Conservation (phyloP, 2,888 invertebrate genomes). For the Penaeus monodon region DNA sequence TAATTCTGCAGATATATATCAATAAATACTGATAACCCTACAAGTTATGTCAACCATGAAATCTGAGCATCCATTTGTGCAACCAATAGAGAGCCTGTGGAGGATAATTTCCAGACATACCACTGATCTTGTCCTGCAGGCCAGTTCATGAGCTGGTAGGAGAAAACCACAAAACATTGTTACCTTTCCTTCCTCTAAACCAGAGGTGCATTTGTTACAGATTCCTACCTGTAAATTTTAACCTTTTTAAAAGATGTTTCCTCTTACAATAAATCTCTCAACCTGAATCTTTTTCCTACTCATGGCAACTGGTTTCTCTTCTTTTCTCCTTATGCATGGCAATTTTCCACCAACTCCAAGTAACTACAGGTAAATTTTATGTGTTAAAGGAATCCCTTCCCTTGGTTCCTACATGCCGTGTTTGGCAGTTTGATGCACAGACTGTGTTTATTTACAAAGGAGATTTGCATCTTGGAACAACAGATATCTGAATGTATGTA, state of each 20-base stretch:
- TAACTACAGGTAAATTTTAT: constrained; percentile 8
- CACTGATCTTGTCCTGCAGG: too few species aligned
- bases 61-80: constrained; percentile 20
- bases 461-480: constrained; percentile 39
- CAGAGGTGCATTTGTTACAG: too few species aligned
- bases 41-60: constrained; percentile 17
- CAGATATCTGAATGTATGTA: too few species aligned
- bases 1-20: too few species aligned
- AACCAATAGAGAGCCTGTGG: constrained; percentile 16
- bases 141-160: background rate
- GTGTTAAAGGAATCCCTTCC: constrained; percentile 19
- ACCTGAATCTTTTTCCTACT: too few species aligned
- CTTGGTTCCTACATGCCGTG: constrained; percentile 43
- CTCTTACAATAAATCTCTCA: too few species aligned
- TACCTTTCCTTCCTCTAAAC: too few species aligned
- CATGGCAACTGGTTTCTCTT: too few species aligned
- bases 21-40: background rate
- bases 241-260: too few species aligned
- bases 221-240: too few species aligned
- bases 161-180: constrained; percentile 2
- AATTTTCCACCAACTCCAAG: constrained; percentile 2
- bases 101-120: background rate
- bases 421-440: constrained; percentile 42
- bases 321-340: background rate
- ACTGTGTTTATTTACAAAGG: constrained; percentile 34